Percentiles rank a stretch among this genome's conserved stretches.
Evolutionary conservation across 1,140 invertebrate species (phyloP).

Genomic region (Micrasema minimum): DNA sequence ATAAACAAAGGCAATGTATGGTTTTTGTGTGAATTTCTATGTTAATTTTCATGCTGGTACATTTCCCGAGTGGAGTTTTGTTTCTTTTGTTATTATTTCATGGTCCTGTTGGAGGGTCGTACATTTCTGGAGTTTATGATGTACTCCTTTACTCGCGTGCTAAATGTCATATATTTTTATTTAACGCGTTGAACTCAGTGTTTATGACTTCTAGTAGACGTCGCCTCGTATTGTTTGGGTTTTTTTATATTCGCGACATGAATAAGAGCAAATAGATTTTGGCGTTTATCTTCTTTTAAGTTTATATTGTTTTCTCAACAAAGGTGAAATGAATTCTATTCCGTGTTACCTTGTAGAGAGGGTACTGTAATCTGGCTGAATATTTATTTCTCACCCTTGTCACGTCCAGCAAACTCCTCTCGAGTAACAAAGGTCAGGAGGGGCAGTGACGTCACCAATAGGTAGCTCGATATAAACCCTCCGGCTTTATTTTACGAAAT

Average conservation of each 20-base stretch:
- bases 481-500: conserved; percentile 22
- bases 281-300: too few relatives aligned
- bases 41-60: conserved; percentile 23
- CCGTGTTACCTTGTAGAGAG: neutral
- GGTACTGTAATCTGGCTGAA: neutral
- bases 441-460: conserved; percentile 7
- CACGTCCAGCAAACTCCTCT: neutral
- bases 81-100: conserved; percentile 15
- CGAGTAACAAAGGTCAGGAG: neutral
- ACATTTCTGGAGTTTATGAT: conserved; percentile 1
- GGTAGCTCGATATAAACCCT: neutral
- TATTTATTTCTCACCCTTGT: neutral
- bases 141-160: conserved; percentile 11
- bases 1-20: neutral
- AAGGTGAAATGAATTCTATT: neutral
- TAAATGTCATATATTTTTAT: conserved; percentile 28
- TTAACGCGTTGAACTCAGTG: conserved; percentile 1
- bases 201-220: neutral
- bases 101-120: neutral
- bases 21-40: conserved; percentile 4
- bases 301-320: too few relatives aligned
- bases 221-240: neutral
- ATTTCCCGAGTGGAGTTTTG: neutral
- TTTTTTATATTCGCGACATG: neutral
- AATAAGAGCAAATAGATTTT: too few relatives aligned